phyloP scores from a whole-genome alignment of 2,113 vertebrate genomes.

The Oxyura jamaicensis region DNA sequence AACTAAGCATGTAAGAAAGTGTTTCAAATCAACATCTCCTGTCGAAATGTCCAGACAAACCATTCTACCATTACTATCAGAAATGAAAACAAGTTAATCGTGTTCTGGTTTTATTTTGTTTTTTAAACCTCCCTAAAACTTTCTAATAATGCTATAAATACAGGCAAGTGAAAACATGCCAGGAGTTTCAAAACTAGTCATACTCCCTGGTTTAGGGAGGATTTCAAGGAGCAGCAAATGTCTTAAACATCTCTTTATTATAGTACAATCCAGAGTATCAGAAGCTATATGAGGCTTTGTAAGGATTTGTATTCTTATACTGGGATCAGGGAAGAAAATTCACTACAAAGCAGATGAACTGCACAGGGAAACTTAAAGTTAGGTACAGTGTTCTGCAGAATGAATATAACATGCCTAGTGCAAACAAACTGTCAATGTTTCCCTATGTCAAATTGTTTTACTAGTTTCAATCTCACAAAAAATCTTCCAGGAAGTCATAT shows the following conservation, averaged over 20 bases:
- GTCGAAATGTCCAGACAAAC: not conserved
- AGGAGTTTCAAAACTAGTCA: not conserved
- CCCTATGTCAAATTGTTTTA: not conserved
- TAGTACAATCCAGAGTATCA: not conserved
- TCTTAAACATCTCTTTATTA: not conserved
- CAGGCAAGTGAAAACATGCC: not conserved
- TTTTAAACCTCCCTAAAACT: not conserved
- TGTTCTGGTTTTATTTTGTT: not conserved
- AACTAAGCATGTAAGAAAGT: not conserved
- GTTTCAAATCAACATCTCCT: not conserved
- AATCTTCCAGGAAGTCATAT: not conserved
- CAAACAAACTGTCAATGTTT: not conserved
- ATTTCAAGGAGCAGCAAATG: not conserved
- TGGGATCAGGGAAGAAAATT: not conserved
- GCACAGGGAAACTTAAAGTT: not conserved
- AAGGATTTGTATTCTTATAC: not conserved
- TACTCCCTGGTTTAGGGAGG: not conserved
- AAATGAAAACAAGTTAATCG: not conserved
- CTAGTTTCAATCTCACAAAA: not conserved
- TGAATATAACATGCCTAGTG: not conserved
- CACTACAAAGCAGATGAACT: not conserved
- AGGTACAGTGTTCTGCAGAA: not conserved
- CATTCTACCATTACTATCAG: not conserved
- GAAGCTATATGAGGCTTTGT: not conserved
- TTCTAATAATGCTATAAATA: not conserved